Percentiles rank a stretch among this genome's conserved stretches.
Evolutionary conservation across 2,113 vertebrate species (phyloP).

Genomic region (Rhinogobius similis): DNA sequence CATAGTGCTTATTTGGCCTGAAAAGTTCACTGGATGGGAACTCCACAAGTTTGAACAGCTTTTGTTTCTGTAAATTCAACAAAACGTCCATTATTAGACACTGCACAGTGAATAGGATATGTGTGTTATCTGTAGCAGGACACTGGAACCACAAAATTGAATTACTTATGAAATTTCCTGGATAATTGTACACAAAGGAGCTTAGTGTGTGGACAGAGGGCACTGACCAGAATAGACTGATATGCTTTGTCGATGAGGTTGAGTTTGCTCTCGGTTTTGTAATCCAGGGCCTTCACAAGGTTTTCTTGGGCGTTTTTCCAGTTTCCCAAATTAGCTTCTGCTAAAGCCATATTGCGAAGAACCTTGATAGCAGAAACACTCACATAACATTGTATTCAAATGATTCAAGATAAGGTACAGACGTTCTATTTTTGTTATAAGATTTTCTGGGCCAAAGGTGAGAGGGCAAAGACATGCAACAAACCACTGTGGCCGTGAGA

Average conservation of each 20-base stretch:
- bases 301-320: constrained; percentile 90
- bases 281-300: constrained; percentile 77
- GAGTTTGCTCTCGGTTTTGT: constrained; percentile 86
- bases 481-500: no score
- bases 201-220: background rate
- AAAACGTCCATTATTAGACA: background rate
- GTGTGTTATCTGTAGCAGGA: background rate
- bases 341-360: constrained; percentile 86
- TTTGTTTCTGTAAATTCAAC: constrained; percentile 84
- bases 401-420: background rate
- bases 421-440: no score
- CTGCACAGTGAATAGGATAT: background rate
- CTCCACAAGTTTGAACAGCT: constrained; percentile 79
- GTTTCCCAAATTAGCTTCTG: constrained; percentile 78
- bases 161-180: constrained; percentile 2
- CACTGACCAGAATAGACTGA: constrained; percentile 86
- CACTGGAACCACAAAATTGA: background rate
- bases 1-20: constrained; percentile 90
- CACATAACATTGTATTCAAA: background rate
- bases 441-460: no score
- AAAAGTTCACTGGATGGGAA: constrained; percentile 84
- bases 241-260: constrained; percentile 86
- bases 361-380: constrained; percentile 74
- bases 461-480: no score
- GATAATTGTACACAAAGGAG: background rate